Evolutionary conservation across 2,113 vertebrate species (phyloP), one percentile per base, ranked within the genome.

Genomic region (Spermophilus dauricus): DNA sequence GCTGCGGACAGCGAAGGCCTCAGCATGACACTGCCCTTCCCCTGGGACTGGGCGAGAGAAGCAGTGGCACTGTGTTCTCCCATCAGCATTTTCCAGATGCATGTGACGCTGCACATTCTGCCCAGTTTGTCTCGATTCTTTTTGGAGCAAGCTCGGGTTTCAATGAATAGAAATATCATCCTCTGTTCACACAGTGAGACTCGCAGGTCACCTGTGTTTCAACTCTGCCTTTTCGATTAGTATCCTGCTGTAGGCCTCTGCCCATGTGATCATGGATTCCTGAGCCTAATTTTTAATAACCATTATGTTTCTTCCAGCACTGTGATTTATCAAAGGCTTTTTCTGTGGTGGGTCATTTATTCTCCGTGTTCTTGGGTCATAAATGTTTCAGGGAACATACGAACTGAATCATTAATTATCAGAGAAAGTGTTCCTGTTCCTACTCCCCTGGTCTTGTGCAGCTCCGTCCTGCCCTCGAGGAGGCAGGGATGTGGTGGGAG

Each of bases 1-100:
- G 3, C 72, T 18, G 3, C 7, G 22, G 56, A 65, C 13, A 37
- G 58, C 1, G 2, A 77, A 9, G n/a, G 17, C 14, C 14, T 53
- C 18, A 0, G 72, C 37, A 32, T 0, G 1, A 7, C 4, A 0
- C 42, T 6, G 1, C 42, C 65, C 61, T 72, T 63, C 16, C 39
- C 75, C 61, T 1, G 34, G n/a, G 2, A 0, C 10, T 11, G 0
- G 0, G 0, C n/a, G 2, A 20, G 51, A 58, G 53, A 70, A 42
- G n/a, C 20, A 10, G 32, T 3, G 42, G 4, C 9, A 0, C 1
- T 0, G 0, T 2, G 10, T 51, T 24, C 39, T 13, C 8, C 34
- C 34, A 26, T 14, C 8, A 5, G 3, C 16, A 1, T 16, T 65
- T 69, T 53, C 14, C 65, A 28, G 37, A 32, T 6, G 22, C 34